Conservation (phyloP, 2,797 vertebrate genomes). For the Petrocephalus sullivani region DNA sequence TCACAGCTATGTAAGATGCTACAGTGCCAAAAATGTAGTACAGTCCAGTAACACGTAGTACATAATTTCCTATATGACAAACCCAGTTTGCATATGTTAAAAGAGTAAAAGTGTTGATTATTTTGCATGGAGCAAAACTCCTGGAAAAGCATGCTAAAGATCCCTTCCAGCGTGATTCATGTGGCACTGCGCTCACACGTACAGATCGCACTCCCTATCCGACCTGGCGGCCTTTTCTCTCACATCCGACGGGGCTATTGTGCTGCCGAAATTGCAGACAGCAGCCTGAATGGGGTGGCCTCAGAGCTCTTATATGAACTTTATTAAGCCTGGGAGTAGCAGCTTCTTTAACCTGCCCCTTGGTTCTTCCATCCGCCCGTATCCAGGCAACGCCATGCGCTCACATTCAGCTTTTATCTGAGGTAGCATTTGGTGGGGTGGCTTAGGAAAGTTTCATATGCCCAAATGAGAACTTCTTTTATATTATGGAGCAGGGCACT, state of each 20-base stretch:
- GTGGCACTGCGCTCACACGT: neutral
- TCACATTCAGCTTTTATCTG: neutral
- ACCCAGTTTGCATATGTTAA: neutral
- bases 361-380: neutral
- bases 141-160: neutral
- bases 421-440: neutral
- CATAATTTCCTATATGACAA: neutral
- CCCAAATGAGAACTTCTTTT: neutral
- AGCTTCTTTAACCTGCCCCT: constrained; percentile 1
- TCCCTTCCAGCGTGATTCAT: neutral
- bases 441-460: neutral
- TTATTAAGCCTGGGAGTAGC: constrained; percentile 3
- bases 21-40: neutral
- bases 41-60: neutral
- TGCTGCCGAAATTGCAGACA: neutral
- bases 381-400: neutral
- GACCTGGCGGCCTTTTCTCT: neutral
- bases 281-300: neutral
- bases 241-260: neutral
- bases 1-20: neutral
- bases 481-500: neutral
- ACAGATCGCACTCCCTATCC: neutral
- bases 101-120: neutral
- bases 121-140: neutral
- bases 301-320: neutral